Base-by-base conservation (phyloP, 2,113 vertebrate species). In the Heteronetta atricapilla region DNA sequence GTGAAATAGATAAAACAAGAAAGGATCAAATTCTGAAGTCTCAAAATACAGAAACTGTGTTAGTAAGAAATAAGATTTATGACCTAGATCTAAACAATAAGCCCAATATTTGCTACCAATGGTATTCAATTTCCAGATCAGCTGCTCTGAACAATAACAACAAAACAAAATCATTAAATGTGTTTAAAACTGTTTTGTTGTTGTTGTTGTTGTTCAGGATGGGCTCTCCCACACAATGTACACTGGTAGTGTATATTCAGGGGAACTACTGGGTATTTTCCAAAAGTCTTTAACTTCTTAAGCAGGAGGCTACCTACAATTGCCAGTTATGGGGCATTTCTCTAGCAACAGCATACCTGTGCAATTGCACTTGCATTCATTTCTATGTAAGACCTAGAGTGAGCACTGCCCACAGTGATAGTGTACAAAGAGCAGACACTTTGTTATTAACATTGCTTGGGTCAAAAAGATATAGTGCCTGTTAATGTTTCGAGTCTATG, bases 371-470 rank as follows among this genome's bases (percentile, higher is more conserved):
- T 23, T 16, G 15, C 19, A 25, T 28, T n/a, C 8, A 28, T 26
- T 67, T 63, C 22, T 64, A 33, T 77, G 38, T 8, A 69, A 31
- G 46, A 29, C 14, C 13, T 77, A 31, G 4, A 28, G 29, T 77
- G 64, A 28, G 48, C n/a, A 17, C 22, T 70, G 76, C 77, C 48
- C 7, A 7, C 23, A 77, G 86, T 72, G 86, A 44, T 33, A 56
- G 28, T 0, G 0, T 5, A 3, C 2, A 5, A 44, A 64, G 29
- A 88, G n/a, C 70, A 83, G 46, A 53, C 0, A 0, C 6, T 92
- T 79, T 42, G 10, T 23, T 58, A 26, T 52, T 38, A n/a, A 62
- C 0, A 0, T 25, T 48, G 7, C 2, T 86, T 0, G 0, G 4
- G 25, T 46, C 46, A 55, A 84, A 77, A 84, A 75, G n/a, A 72